Percentiles rank a stretch among this genome's conserved stretches.
Conservation (phyloP, 2,113 vertebrate genomes). For the Coryphaenoides rupestris region DNA sequence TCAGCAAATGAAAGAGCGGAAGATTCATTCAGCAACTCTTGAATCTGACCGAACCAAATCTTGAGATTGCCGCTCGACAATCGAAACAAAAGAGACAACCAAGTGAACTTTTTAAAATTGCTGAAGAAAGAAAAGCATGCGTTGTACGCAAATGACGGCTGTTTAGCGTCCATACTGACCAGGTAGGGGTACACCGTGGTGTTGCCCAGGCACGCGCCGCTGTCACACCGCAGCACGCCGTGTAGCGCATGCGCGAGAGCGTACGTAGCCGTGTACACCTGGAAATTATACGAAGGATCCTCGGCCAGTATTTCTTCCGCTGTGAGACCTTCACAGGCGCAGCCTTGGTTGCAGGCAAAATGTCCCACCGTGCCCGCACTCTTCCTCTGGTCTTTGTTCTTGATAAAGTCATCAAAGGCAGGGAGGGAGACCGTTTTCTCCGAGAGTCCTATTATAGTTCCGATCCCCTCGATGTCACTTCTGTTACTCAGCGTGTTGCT, state of each 20-base stretch:
- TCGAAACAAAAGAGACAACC: no score
- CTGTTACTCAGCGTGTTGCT: conserved; percentile 48
- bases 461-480: conserved; percentile 64
- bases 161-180: conserved; percentile 57
- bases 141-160: no score
- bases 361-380: not conserved
- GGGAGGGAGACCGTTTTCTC: conserved; percentile 47
- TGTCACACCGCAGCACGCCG: conserved; percentile 68
- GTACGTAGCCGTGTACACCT: conserved; percentile 71
- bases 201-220: conserved; percentile 51
- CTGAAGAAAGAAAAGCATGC: no score
- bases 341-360: conserved; percentile 62
- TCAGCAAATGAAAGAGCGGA: no score
- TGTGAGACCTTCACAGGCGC: conserved; percentile 35
- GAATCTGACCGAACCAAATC: no score
- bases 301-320: not conserved
- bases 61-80: no score
- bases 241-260: conserved; percentile 77
- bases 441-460: conserved; percentile 74
- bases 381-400: conserved; percentile 3
- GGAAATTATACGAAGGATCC: conserved; percentile 61
- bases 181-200: conserved; percentile 70
- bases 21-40: no score
- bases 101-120: no score
- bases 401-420: conserved; percentile 63